Percentiles rank a stretch among this genome's conserved stretches.
phyloP scores from a whole-genome alignment of 2,113 vertebrate genomes.

The Engystomops pustulosus region DNA sequence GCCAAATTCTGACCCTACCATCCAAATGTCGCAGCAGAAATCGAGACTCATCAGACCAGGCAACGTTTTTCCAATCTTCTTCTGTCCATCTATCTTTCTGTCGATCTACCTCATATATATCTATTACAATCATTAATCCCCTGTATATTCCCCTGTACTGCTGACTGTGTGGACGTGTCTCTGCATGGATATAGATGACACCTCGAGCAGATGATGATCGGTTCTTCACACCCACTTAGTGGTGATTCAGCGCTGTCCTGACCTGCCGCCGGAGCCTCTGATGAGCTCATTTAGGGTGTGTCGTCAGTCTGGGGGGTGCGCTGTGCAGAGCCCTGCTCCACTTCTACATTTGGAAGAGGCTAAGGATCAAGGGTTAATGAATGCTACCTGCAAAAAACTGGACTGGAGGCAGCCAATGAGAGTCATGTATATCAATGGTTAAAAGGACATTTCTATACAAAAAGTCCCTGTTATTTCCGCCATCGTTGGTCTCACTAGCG shows the following conservation, averaged over 20 bases:
- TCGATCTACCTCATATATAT: too few species aligned
- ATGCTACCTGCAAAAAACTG: too few species aligned
- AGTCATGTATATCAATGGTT: neutral
- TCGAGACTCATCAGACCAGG: too few species aligned
- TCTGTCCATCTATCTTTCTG: too few species aligned
- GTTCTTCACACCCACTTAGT: neutral
- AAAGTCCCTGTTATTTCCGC: too few species aligned
- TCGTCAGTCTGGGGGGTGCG: neutral
- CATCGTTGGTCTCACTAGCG: too few species aligned
- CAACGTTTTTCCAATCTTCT: too few species aligned
- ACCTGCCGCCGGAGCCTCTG: neutral
- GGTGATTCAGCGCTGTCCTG: constrained; percentile 16
- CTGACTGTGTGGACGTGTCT: constrained; percentile 4
- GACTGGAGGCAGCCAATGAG: neutral
- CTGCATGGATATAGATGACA: neutral
- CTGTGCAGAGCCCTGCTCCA: neutral
- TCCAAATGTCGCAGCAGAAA: too few species aligned
- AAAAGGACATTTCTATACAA: too few species aligned
- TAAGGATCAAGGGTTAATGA: neutral
- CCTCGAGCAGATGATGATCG: neutral
- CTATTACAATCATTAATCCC: too few species aligned
- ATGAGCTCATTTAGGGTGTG: constrained; percentile 35
- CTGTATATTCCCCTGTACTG: too few species aligned
- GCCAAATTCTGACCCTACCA: too few species aligned
- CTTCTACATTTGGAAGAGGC: neutral